Evolutionary conservation across 2,888 invertebrate species (phyloP), one percentile per base, ranked within the genome.

Genomic region (Trissolcus japonicus): DNA sequence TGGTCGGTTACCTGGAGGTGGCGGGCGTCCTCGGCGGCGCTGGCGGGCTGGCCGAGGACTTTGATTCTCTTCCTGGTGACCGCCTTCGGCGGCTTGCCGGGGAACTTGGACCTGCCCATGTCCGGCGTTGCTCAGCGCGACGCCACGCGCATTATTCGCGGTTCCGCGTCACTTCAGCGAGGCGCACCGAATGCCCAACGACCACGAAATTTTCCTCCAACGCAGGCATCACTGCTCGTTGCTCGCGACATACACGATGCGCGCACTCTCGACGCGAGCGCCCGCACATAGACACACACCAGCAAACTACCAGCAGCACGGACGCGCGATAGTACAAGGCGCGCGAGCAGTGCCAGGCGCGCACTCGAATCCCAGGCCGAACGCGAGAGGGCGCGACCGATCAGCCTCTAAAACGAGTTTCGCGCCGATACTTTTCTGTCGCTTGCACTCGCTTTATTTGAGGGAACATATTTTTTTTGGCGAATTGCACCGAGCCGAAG

Each of bases 71-170:
- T 95, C 91, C 94, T 94, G 91, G 94, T 94, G 89, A 94, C 94
- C 91, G 94, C 94, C 92, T 95, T 95, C 85, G 94, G 93, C 90
- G 95, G 95, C 92, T 95, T 95, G 88, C 95, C 95, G 89, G 95
- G 95, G 93, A 95, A 95, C 92, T 94, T 94, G 90, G 94, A 94
- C 91, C 93, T 93, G 91, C 94, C 94, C 94, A 94, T 94, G 91
- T 65, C 65, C 66, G 73, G 73, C 86, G 65, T 90, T 67, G 90
- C 91, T 91, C 91, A 90, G 90, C 90, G 90, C 90, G 50, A 54
- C 40, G 25, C 54, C 57, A 51, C 63, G 63, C 63, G 63, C 61
- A 73, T 66, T 72, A 65, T 72, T 41, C 63, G 19, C 63, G 35
- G 40, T 13, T 57, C 57, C 73, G 73, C 66, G 66, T 61, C 48